These are phyloP conservation scores for Nasonovia ribisnigri DNA, from an alignment of 2,888 invertebrate species.

Conservation along the genomic window DNA sequence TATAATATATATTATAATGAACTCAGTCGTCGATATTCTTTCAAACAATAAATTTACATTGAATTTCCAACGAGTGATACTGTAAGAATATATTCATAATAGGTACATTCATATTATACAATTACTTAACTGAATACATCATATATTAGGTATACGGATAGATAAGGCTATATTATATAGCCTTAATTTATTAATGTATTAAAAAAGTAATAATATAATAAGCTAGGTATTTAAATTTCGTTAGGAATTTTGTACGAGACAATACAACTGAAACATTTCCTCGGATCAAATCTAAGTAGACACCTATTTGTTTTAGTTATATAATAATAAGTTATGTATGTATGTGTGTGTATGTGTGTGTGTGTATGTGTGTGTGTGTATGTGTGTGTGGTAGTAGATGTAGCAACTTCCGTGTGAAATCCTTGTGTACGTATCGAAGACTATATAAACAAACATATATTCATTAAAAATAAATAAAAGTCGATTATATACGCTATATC, in stretches of 20 bases:
- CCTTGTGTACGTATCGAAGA: background rate
- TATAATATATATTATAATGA: background rate
- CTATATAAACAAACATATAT: background rate
- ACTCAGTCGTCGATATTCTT: background rate
- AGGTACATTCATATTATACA: background rate
- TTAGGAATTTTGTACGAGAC: background rate
- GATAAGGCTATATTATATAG: background rate
- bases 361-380: background rate
- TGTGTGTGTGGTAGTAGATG: background rate
- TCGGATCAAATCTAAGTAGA: background rate
- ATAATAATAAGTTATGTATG: background rate
- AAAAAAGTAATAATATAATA: background rate
- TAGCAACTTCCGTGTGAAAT: background rate
- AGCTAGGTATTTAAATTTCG: background rate
- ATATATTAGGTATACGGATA: too few relatives aligned
- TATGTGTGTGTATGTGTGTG: background rate
- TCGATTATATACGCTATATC: background rate
- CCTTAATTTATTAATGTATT: background rate
- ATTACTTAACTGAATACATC: background rate
- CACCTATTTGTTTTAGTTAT: background rate
- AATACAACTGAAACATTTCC: background rate
- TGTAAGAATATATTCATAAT: background rate
- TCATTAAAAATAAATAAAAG: background rate
- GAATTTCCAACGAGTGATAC: background rate
- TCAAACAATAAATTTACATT: background rate